phyloP scores from a whole-genome alignment of 2,113 vertebrate species.

The Pavo muticus region DNA sequence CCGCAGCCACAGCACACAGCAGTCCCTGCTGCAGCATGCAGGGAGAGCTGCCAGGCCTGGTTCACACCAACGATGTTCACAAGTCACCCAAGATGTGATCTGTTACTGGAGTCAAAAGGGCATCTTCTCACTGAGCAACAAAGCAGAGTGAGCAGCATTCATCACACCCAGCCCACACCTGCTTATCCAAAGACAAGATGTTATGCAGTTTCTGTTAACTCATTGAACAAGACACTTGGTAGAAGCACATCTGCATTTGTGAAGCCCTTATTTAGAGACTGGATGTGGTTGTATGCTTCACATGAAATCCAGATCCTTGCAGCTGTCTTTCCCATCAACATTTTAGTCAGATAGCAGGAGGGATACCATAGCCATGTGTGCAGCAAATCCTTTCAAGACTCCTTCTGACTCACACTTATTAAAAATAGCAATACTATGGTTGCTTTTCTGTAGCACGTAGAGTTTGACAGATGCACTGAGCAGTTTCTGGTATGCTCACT shows the following conservation, averaged over 20 bases:
- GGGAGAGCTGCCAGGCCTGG: background rate
- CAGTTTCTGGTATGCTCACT: background rate
- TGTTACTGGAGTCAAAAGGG: background rate
- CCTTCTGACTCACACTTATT: background rate
- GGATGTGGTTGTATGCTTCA: background rate
- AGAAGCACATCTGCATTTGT: background rate
- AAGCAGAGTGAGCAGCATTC: accelerated
- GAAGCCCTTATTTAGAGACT: background rate
- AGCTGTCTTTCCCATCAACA: background rate
- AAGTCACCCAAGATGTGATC: accelerated
- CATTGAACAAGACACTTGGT: background rate
- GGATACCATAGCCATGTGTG: too few relatives aligned
- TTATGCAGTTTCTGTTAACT: background rate
- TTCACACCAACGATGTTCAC: background rate
- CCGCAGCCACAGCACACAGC: background rate
- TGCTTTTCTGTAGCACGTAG: background rate
- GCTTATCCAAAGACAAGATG: background rate
- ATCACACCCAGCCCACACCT: background rate
- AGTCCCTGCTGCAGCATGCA: background rate
- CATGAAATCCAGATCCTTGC: background rate
- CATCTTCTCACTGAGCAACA: background rate
- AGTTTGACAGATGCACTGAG: background rate
- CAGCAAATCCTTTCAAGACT: background rate
- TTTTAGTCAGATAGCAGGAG: background rate
- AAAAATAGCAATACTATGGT: background rate